phyloP scores from a whole-genome alignment of 1,140 invertebrate species.

The Delia radicum region DNA sequence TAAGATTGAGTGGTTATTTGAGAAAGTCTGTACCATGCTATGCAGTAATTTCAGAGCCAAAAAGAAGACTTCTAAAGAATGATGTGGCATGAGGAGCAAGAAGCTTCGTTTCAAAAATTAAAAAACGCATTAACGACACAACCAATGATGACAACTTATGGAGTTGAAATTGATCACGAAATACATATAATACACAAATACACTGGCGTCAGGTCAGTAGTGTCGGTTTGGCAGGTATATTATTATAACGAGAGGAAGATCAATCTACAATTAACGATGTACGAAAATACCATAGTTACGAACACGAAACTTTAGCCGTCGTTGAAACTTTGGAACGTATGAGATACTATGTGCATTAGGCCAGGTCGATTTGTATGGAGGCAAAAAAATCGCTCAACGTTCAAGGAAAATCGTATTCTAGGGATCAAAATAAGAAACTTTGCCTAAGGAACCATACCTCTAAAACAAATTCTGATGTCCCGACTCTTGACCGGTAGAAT shows the following conservation, averaged over 20 bases:
- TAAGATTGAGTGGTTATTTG: slow-evolving; percentile 38
- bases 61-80: slow-evolving; percentile 27
- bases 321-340: slow-evolving; percentile 11
- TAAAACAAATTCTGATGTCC: no score
- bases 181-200: no score
- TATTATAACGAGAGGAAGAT: slow-evolving; percentile 35
- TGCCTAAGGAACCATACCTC: no score
- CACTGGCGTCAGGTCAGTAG: slow-evolving; percentile 45
- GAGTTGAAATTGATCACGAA: slow-evolving; percentile 23
- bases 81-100: slow-evolving; percentile 37
- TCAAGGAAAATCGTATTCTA: no score
- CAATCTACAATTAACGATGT: slow-evolving; percentile 31
- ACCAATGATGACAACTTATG: slow-evolving; percentile 7
- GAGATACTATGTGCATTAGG: slow-evolving; percentile 48
- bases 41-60: slow-evolving; percentile 32
- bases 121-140: slow-evolving; percentile 33
- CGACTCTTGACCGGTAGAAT: no score
- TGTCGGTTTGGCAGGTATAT: slow-evolving; percentile 34
- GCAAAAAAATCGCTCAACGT: no score
- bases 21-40: slow-evolving; percentile 37
- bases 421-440: no score
- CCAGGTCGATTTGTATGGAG: no score
- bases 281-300: slow-evolving; percentile 35
- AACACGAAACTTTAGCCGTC: slow-evolving; percentile 33
- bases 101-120: slow-evolving; percentile 41